Evolutionary conservation across 2,888 invertebrate genomes (phyloP).

Genomic region (Prenolepis imparis): DNA sequence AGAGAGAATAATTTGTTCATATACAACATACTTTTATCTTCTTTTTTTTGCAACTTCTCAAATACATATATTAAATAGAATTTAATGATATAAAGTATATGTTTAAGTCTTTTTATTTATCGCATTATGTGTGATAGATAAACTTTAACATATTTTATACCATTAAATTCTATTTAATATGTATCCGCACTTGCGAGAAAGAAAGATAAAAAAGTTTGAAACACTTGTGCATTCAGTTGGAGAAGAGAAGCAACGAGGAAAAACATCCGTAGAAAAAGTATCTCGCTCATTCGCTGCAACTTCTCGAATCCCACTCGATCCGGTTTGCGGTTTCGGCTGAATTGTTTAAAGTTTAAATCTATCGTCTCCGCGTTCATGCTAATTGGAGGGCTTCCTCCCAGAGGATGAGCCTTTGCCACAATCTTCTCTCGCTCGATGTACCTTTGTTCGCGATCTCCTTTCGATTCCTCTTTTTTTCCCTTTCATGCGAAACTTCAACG

Average conservation of each 20-base stretch:
- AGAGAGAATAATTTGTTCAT: not conserved
- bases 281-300: not conserved
- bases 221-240: not conserved
- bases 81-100: too few relatives aligned
- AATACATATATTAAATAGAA: too few relatives aligned
- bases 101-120: too few relatives aligned
- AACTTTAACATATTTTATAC: too few relatives aligned
- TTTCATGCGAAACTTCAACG: not conserved
- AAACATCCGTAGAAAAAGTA: not conserved
- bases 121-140: too few relatives aligned
- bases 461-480: not conserved
- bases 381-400: slow-evolving; percentile 42
- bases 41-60: too few relatives aligned
- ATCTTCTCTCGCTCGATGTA: not conserved
- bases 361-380: slow-evolving; percentile 29
- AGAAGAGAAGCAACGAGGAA: not conserved
- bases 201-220: not conserved
- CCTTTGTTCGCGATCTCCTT: slow-evolving; percentile 23
- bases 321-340: not conserved
- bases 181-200: not conserved
- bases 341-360: slow-evolving; percentile 42
- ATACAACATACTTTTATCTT: too few relatives aligned
- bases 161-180: slow-evolving; percentile 16
- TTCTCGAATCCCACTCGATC: not conserved
- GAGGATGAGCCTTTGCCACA: slow-evolving; percentile 20